Evolutionary conservation across 2,888 invertebrate species (phyloP).

Genomic region (Mallateleia sp.): DNA sequence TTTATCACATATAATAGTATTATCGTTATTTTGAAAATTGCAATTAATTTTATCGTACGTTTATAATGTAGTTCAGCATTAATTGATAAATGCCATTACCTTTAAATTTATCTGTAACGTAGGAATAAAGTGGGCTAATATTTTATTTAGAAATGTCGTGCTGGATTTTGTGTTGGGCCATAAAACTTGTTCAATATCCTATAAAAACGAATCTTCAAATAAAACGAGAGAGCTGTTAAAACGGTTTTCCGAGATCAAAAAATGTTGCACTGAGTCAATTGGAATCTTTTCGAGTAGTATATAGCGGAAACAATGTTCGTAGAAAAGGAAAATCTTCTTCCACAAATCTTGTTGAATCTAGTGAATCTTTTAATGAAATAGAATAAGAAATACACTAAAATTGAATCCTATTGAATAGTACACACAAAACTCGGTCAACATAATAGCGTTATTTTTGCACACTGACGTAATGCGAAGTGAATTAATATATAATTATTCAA

Average conservation of each 20-base stretch:
- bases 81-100: constrained; percentile 14
- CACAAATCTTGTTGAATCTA: constrained; percentile 39
- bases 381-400: not conserved
- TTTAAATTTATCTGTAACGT: not conserved
- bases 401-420: not conserved
- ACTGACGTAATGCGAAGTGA: no score
- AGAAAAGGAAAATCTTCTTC: constrained; percentile 45
- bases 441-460: not conserved
- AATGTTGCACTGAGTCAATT: constrained; percentile 56
- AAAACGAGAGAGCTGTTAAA: constrained; percentile 48
- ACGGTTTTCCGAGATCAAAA: constrained; percentile 55
- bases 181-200: constrained; percentile 54
- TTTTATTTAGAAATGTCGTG: constrained; percentile 49
- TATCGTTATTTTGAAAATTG: no score
- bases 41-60: not conserved
- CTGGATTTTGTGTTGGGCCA: constrained; percentile 40
- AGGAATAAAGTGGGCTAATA: constrained; percentile 32
- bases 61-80: not conserved
- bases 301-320: constrained; percentile 35
- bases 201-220: constrained; percentile 51
- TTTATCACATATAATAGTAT: not conserved
- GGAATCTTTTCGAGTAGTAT: constrained; percentile 44
- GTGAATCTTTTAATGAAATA: constrained; percentile 53
- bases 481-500: no score
- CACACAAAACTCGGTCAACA: not conserved